These are phyloP conservation scores for Gymnocypris eckloni DNA, from an alignment of 2,797 vertebrate species.

Conservation along the genomic window DNA sequence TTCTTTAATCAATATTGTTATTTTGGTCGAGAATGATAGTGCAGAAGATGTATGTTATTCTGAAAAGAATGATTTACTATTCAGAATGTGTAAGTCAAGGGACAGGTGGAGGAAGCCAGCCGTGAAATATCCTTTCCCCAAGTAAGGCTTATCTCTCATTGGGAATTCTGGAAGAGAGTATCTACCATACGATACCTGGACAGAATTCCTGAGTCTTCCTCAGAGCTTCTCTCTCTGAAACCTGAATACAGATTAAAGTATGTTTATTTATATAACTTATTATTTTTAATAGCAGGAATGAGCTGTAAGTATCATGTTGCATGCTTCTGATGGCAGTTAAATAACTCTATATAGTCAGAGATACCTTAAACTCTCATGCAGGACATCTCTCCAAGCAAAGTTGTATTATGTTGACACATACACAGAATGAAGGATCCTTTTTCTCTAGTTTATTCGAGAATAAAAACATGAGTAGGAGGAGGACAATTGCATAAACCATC, in stretches of 20 bases:
- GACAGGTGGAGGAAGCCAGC: slow-evolving; percentile 75
- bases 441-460: slow-evolving; percentile 53
- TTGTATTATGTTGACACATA: neutral
- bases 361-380: neutral
- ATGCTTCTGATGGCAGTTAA: neutral
- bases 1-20: slow-evolving; percentile 33
- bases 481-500: slow-evolving; percentile 5
- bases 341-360: neutral
- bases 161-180: slow-evolving; percentile 69
- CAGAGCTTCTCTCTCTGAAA: slow-evolving; percentile 60
- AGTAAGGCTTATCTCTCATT: slow-evolving; percentile 77
- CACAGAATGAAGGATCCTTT: neutral
- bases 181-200: slow-evolving; percentile 49
- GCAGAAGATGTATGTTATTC: slow-evolving; percentile 30
- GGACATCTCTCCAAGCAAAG: neutral
- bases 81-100: slow-evolving; percentile 72
- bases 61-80: slow-evolving; percentile 61
- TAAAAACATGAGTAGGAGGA: neutral
- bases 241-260: neutral
- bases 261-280: neutral
- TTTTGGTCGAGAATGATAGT: neutral
- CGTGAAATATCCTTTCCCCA: slow-evolving; percentile 78
- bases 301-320: neutral
- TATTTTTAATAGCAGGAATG: neutral
- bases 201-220: slow-evolving; percentile 47